Percentiles rank a stretch among this genome's conserved stretches.
phyloP scores from a whole-genome alignment of 2,888 invertebrate genomes.

The Emmelina monodactyla region DNA sequence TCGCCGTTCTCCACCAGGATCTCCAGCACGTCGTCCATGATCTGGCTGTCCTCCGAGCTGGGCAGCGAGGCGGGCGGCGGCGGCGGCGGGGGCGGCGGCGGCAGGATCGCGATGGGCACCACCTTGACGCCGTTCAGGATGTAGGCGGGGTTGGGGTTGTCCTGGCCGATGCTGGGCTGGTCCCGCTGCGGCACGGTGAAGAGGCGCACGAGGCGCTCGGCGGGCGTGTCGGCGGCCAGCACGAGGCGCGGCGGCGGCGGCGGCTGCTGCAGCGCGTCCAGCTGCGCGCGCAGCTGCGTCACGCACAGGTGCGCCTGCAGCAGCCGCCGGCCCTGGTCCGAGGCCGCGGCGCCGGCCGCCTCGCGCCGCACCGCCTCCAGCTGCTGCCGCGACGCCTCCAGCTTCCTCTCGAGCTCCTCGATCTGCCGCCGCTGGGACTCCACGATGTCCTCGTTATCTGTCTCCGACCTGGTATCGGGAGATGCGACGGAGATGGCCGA shows the following conservation, averaged over 20 bases:
- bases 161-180: conserved; percentile 20
- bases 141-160: conserved; percentile 58
- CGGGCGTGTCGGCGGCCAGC: conserved; percentile 47
- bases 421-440: conserved; percentile 84
- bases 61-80: conserved; percentile 23
- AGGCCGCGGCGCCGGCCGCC: conserved; percentile 57
- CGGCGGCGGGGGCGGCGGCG: conserved; percentile 31
- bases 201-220: conserved; percentile 43
- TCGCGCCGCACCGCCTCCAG: conserved; percentile 73
- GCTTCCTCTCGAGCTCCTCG: conserved; percentile 83
- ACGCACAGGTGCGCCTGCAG: conserved; percentile 71
- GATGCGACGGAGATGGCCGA: conserved; percentile 24
- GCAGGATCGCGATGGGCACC: conserved; percentile 55
- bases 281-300: conserved; percentile 65
- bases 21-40: conserved; percentile 91
- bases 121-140: conserved; percentile 71
- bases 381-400: conserved; percentile 80
- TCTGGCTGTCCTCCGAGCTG: conserved; percentile 70
- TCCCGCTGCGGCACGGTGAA: conserved; percentile 30
- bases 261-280: conserved; percentile 68
- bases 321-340: conserved; percentile 49
- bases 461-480: conserved; percentile 35
- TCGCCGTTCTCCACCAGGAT: conserved; percentile 94
- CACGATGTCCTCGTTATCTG: conserved; percentile 75
- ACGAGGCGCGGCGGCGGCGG: conserved; percentile 38